These are phyloP conservation scores for Anoplolepis gracilipes DNA, from an alignment of 1,140 invertebrate species.

Conservation along the genomic window DNA sequence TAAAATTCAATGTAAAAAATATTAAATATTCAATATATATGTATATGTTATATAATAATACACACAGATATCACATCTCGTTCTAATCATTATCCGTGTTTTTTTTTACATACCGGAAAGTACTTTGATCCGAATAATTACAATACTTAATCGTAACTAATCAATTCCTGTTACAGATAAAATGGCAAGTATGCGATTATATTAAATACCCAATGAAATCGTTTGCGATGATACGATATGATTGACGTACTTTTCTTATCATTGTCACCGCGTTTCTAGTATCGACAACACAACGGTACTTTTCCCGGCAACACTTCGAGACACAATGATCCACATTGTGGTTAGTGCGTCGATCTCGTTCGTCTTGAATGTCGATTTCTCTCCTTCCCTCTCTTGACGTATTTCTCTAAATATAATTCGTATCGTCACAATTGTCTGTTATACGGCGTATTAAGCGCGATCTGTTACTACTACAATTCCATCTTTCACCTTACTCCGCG, in stretches of 20 bases:
- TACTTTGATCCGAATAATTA: slow-evolving; percentile 14
- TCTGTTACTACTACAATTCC: neutral
- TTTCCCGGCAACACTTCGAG: slow-evolving; percentile 9
- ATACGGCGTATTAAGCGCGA: slow-evolving; percentile 4
- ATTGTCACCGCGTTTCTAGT: neutral
- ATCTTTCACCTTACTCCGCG: slow-evolving; percentile 33
- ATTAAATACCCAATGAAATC: neutral
- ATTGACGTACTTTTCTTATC: slow-evolving; percentile 19
- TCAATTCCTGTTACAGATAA: neutral
- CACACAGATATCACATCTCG: no score
- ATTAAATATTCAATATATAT: no score
- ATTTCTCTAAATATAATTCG: slow-evolving; percentile 76
- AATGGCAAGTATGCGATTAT: neutral
- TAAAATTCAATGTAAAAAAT: no score
- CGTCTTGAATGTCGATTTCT: slow-evolving; percentile 45
- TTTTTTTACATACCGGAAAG: neutral
- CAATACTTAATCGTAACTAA: neutral
- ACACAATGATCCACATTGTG: slow-evolving; percentile 66
- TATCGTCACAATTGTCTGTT: slow-evolving; percentile 65
- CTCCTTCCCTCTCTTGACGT: slow-evolving; percentile 52
- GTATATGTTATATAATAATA: no score
- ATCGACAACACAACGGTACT: neutral
- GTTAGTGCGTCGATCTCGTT: slow-evolving; percentile 52
- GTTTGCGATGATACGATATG: neutral
- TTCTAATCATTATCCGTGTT: no score